Percentiles rank a stretch among this genome's conserved stretches.
Conservation (phyloP, 2,113 vertebrate species). For the Tricholaema leucomelas region DNA sequence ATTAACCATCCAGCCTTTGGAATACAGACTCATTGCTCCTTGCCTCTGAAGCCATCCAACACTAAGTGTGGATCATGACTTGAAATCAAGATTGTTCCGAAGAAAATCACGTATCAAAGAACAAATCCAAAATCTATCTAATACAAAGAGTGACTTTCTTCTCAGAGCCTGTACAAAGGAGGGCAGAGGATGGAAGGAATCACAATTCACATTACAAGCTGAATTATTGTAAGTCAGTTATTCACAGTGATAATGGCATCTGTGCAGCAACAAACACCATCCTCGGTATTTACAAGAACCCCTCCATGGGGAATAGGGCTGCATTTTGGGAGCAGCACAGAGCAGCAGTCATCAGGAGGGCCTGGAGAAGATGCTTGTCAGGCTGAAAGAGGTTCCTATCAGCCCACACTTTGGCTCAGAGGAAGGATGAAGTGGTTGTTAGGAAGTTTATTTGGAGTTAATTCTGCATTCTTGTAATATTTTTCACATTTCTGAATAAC, state of each 20-base stretch:
- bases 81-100: neutral
- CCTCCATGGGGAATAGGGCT: neutral
- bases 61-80: neutral
- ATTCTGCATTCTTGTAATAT: neutral
- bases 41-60: neutral
- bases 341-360: neutral
- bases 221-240: neutral
- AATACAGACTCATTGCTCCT: neutral
- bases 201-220: rapidly evolving
- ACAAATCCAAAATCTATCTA: neutral
- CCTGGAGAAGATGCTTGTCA: neutral
- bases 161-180: neutral
- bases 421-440: neutral
- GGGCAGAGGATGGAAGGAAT: neutral
- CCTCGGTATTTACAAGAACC: neutral
- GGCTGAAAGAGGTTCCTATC: neutral
- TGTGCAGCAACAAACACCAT: neutral
- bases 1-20: neutral
- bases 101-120: neutral
- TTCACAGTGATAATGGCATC: neutral
- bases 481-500: neutral
- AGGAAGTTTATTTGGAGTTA: neutral
- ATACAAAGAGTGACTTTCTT: neutral
- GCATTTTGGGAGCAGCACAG: neutral
- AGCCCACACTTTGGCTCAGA: neutral